Percentiles rank a stretch among this genome's conserved stretches.
Conservation (phyloP, 1,140 invertebrate species). For the Callitettix versicolor region DNA sequence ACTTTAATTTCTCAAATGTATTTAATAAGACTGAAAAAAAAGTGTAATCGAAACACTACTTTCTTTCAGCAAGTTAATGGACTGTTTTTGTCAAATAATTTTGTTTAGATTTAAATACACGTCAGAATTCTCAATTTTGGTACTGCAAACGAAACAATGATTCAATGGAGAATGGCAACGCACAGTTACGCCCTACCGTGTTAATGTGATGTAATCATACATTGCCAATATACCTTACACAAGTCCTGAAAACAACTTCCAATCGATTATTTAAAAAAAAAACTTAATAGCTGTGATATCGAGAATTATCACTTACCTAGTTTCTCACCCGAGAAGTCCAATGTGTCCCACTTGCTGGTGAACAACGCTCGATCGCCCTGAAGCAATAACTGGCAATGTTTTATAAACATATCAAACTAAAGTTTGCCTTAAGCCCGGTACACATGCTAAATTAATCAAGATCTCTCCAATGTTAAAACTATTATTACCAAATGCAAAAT, state of each 20-base stretch:
- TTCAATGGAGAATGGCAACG: neutral
- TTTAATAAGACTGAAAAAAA: too few species aligned
- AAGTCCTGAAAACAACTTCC: neutral
- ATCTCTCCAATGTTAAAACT: neutral
- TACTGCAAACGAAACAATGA: neutral
- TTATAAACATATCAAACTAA: neutral
- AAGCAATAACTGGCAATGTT: constrained; percentile 23
- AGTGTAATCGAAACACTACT: too few species aligned
- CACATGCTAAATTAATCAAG: constrained; percentile 1
- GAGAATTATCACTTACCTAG: constrained; percentile 41
- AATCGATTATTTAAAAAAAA: too few species aligned
- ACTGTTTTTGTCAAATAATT: too few species aligned
- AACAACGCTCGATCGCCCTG: constrained; percentile 30
- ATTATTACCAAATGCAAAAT: neutral
- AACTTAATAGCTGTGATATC: too few species aligned
- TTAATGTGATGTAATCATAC: too few species aligned
- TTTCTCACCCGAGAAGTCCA: constrained; percentile 49
- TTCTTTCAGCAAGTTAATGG: too few species aligned
- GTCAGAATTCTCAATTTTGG: too few species aligned
- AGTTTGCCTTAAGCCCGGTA: neutral
- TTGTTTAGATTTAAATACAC: too few species aligned
- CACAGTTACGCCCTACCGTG: constrained; percentile 3
- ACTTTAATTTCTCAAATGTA: too few species aligned
- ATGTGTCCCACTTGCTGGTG: constrained; percentile 52
- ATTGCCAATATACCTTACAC: constrained; percentile 11